A percentile compares a stretch with the other conserved stretches of the same genome.
These are phyloP conservation scores for Tachuris rubrigastra DNA, from an alignment of 2,113 vertebrate genomes.

Conservation along the genomic window DNA sequence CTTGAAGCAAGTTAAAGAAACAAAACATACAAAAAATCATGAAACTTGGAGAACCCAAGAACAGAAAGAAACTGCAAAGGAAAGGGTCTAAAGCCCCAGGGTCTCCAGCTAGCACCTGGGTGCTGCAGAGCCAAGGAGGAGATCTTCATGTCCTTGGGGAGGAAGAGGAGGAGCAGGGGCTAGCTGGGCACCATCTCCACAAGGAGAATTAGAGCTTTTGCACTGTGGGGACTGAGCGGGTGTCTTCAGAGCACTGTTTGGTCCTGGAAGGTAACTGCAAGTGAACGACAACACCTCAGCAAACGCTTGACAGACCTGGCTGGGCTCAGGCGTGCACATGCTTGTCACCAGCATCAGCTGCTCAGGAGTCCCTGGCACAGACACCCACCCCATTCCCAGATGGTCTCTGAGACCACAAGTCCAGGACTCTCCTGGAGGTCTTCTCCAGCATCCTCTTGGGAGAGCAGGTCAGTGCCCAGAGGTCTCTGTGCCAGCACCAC, in stretches of 20 bases:
- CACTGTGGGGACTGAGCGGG: conserved; percentile 42
- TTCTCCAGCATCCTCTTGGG: background rate
- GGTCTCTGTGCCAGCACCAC: conserved; percentile 21
- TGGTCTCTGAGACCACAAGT: background rate
- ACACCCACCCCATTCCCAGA: background rate
- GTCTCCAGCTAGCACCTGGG: conserved; percentile 59
- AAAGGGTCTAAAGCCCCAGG: conserved; percentile 74
- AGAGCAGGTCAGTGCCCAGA: background rate
- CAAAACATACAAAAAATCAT: conserved; percentile 90
- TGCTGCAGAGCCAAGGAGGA: conserved; percentile 58
- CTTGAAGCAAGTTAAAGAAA: conserved; percentile 95
- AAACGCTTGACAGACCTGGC: conserved; percentile 10
- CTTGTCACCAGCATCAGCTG: conserved; percentile 45
- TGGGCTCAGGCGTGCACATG: conserved; percentile 44
- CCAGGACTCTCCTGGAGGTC: background rate
- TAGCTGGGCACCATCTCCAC: conserved; percentile 64
- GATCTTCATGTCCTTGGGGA: conserved; percentile 45
- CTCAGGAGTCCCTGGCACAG: conserved; percentile 38
- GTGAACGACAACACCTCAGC: conserved; percentile 57
- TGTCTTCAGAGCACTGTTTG: conserved; percentile 52
- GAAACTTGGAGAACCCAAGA: conserved; percentile 93
- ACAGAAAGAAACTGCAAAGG: conserved; percentile 91
- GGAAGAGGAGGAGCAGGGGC: conserved; percentile 41
- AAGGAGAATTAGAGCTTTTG: conserved; percentile 60
- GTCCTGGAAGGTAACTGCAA: conserved; percentile 62